Conservation (phyloP, 2,797 vertebrate genomes). For the Pampus argenteus region DNA sequence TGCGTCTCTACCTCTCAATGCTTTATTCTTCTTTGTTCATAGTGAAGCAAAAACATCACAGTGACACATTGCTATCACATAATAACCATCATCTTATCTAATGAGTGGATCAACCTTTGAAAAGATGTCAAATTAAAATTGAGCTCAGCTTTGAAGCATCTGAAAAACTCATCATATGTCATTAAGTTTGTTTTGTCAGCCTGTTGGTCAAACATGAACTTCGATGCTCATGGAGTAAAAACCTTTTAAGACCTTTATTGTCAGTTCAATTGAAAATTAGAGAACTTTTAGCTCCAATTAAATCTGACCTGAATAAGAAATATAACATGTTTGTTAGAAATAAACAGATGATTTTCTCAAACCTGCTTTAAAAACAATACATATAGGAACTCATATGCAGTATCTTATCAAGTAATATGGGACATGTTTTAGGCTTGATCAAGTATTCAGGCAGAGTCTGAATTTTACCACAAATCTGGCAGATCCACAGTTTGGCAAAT, state of each 20-base stretch:
- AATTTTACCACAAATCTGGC: constrained; percentile 33
- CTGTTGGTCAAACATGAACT: no score
- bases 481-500: constrained; percentile 24
- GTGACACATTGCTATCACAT: constrained; percentile 7
- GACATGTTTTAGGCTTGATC: constrained; percentile 34
- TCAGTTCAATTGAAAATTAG: no score
- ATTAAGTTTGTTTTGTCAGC: no score
- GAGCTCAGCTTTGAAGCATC: not conserved
- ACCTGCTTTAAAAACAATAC: not conserved
- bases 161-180: no score
- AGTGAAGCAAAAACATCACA: not conserved
- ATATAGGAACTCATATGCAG: not conserved
- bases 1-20: not conserved
- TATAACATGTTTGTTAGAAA: no score
- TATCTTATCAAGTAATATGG: constrained; percentile 20
- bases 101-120: not conserved
- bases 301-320: not conserved
- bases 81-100: not conserved
- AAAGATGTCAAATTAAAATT: constrained; percentile 3
- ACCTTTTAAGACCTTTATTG: no score
- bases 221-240: no score
- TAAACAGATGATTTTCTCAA: not conserved
- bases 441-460: no score
- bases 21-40: not conserved
- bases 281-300: no score